Conservation (phyloP, 2,888 invertebrate genomes). For the Myopa tessellatipennis region DNA sequence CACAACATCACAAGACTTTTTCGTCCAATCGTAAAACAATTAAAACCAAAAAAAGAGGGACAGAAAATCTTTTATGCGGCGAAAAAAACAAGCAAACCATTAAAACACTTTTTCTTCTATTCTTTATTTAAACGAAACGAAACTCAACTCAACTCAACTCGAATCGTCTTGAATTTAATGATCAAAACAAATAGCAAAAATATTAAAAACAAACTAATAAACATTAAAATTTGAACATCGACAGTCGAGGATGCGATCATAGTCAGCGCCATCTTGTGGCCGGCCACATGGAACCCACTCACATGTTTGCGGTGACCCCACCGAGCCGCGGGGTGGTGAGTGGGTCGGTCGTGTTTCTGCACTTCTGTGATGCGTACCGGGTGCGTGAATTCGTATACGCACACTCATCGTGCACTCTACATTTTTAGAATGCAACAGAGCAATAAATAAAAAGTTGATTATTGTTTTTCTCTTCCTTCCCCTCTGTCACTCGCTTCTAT, state of each 20-base stretch:
- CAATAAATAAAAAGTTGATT: not conserved
- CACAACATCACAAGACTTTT: no score
- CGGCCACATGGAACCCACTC: not conserved
- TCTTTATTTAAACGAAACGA: not conserved
- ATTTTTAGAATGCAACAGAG: not conserved
- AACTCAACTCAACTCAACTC: not conserved
- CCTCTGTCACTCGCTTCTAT: no score
- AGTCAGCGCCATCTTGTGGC: slow-evolving; percentile 22
- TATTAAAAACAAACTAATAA: slow-evolving; percentile 27
- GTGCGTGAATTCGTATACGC: not conserved
- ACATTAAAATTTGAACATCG: slow-evolving; percentile 17
- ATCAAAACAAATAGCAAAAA: slow-evolving; percentile 27
- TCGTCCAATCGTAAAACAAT: not conserved
- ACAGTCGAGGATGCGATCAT: slow-evolving; percentile 17
- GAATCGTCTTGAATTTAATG: slow-evolving; percentile 28
- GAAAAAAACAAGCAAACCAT: not conserved
- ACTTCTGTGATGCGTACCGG: not conserved
- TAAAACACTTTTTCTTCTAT: slow-evolving; percentile 11
- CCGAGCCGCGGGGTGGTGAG: not conserved
- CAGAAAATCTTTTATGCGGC: not conserved
- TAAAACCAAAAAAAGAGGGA: not conserved
- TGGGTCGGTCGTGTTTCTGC: not conserved
- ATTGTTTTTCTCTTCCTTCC: not conserved
- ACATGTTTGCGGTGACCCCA: not conserved
- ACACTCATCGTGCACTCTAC: not conserved